A percentile compares a stretch with the other conserved stretches of the same genome.
Evolutionary conservation across 2,888 invertebrate species (phyloP).

Genomic region (Zygaena filipendulae): DNA sequence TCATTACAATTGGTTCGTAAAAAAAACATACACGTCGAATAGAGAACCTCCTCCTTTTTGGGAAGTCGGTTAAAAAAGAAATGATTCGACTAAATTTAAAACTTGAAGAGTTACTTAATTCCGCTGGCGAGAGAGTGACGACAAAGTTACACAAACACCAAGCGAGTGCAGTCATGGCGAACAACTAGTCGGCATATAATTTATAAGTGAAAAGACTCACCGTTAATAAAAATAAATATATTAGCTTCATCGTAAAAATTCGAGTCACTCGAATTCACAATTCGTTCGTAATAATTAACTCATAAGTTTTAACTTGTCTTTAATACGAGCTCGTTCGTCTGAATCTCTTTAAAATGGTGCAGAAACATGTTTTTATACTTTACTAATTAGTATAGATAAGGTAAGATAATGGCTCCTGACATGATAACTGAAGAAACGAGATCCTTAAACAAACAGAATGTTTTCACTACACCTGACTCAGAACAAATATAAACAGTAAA

Average conservation of each 20-base stretch:
- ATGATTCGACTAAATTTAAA: no score
- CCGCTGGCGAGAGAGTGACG: no score
- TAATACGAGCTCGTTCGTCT: constrained; percentile 58
- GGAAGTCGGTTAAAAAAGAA: no score
- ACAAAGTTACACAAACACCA: no score
- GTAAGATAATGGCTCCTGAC: constrained; percentile 48
- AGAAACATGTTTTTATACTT: constrained; percentile 48
- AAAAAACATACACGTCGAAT: no score
- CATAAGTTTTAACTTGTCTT: constrained; percentile 30
- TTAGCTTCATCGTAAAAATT: constrained; percentile 55
- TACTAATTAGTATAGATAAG: constrained; percentile 56
- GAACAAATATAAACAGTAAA: constrained; percentile 26
- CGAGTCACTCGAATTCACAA: no score
- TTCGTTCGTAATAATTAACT: constrained; percentile 51
- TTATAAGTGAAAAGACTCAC: no score
- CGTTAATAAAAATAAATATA: constrained; percentile 40
- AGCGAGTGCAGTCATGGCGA: no score
- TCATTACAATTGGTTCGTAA: no score
- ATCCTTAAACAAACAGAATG: constrained; percentile 51
- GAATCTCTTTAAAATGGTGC: constrained; percentile 30
- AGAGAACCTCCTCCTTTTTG: no score
- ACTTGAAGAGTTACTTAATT: no score
- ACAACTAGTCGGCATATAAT: no score
- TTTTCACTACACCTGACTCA: constrained; percentile 61
- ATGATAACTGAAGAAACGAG: constrained; percentile 39